phyloP scores from a whole-genome alignment of 2,888 invertebrate species.

The Nephrotoma flavescens region DNA sequence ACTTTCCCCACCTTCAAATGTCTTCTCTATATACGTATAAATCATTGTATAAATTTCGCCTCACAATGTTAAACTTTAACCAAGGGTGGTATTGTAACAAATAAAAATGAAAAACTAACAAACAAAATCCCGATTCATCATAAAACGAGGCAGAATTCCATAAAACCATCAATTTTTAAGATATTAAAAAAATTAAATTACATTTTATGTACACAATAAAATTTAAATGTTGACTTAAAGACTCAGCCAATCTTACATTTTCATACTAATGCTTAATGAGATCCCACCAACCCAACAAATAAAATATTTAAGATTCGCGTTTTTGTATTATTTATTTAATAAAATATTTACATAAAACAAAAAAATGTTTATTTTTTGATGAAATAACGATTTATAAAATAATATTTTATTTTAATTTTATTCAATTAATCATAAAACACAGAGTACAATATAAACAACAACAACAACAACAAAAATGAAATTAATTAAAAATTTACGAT shows the following conservation, averaged over 20 bases:
- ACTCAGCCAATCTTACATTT: not conserved
- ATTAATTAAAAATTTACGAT: not conserved
- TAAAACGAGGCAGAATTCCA: not conserved
- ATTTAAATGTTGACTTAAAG: not conserved
- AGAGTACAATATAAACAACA: not conserved
- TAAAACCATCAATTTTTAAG: not conserved
- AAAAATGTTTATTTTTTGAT: not conserved
- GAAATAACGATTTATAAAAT: not conserved
- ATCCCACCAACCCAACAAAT: not conserved
- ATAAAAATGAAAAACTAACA: not conserved
- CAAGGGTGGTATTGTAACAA: not conserved
- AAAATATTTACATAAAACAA: not conserved
- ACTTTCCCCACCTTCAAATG: too few species aligned
- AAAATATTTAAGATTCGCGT: not conserved
- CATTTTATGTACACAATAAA: not conserved
- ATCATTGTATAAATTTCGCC: too few species aligned
- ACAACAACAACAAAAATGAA: not conserved
- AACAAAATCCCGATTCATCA: not conserved
- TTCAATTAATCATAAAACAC: not conserved
- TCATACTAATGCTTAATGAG: not conserved
- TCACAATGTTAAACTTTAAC: too few species aligned
- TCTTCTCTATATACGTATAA: too few species aligned
- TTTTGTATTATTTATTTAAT: not conserved
- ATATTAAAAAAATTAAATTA: not conserved
- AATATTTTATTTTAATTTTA: not conserved